Evolutionary conservation across 1,140 invertebrate genomes (phyloP), one percentile per base, ranked within the genome.

Genomic region (Pseudomyrmex dendroicus): DNA sequence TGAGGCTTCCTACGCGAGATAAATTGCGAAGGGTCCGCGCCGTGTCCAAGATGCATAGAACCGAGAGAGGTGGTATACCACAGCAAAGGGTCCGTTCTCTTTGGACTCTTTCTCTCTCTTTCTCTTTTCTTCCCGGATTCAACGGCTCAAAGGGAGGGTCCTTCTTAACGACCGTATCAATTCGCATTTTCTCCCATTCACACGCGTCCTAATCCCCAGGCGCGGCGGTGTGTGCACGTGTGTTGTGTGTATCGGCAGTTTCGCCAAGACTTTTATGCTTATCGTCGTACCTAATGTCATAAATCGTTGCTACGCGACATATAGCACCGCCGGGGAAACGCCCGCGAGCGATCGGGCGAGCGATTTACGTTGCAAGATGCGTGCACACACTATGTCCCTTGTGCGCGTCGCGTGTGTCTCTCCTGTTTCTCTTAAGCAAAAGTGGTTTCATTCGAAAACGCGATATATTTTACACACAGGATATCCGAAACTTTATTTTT

Each of bases 121-220:
- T 52, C 50, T 59, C 57, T 54, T 64, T 83, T 78, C 72, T 76
- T 56, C 13, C 63, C 80, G 64, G 64, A 35, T 35, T 35, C 20
- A 52, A 52, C 9, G 70, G 46, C 72, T 89, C 80, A 87, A 90
- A 90, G 87, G 66, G 83, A 84, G 78, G 76, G 84, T 88, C 86
- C 56, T 85, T 89, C 88, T 90, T 90, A 91, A 90, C 87, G 90
- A 90, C 89, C 87, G 88, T 90, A 91, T 91, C 90, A 91, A 90
- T 91, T 91, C 89, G 88, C 83, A 91, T 91, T 91, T 90, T 89
- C 88, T 89, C 67, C 90, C 72, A 91, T 91, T 90, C 86, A 89
- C 52, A 73, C 72, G 77, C 17, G 88, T 87, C 88, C 89, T 91
- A 91, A 91, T 90, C 90, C 90, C 84, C 83, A 59, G 35, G 35